These are phyloP conservation scores for Chloromyia formosa DNA, from an alignment of 2,888 invertebrate species.

Conservation along the genomic window DNA sequence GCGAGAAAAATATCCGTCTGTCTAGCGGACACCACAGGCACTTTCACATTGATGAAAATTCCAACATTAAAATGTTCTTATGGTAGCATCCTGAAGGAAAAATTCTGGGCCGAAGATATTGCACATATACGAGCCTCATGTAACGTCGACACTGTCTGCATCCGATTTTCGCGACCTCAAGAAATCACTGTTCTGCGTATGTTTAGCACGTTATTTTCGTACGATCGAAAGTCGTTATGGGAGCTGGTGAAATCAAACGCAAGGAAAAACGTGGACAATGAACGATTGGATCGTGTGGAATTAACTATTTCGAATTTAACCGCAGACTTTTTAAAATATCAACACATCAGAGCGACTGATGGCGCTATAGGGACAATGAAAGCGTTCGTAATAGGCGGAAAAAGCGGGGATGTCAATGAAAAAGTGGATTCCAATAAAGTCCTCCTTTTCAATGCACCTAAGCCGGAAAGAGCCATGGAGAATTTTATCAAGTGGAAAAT, in stretches of 20 bases:
- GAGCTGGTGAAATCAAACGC: constrained; percentile 28
- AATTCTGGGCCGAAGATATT: constrained; percentile 44
- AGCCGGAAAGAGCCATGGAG: neutral
- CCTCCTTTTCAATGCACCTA: constrained; percentile 40
- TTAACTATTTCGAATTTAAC: neutral
- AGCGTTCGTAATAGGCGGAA: neutral
- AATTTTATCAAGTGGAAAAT: constrained; percentile 32
- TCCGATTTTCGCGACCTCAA: constrained; percentile 44
- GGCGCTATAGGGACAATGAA: neutral
- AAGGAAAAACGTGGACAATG: neutral
- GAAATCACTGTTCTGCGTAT: constrained; percentile 1
- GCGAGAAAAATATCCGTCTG: constrained; percentile 55
- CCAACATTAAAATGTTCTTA: neutral
- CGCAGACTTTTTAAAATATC: constrained; percentile 1
- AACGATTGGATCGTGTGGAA: neutral
- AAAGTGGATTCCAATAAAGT: neutral
- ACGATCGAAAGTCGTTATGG: constrained; percentile 3
- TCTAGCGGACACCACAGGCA: constrained; percentile 49
- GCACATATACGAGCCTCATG: neutral
- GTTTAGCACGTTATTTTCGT: neutral
- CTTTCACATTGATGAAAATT: neutral
- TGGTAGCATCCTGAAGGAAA: constrained; percentile 30
- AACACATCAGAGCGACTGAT: neutral
- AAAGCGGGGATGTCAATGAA: neutral
- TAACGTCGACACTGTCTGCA: neutral